Conservation (phyloP, 2,888 invertebrate genomes). For the Dynastes tityus region DNA sequence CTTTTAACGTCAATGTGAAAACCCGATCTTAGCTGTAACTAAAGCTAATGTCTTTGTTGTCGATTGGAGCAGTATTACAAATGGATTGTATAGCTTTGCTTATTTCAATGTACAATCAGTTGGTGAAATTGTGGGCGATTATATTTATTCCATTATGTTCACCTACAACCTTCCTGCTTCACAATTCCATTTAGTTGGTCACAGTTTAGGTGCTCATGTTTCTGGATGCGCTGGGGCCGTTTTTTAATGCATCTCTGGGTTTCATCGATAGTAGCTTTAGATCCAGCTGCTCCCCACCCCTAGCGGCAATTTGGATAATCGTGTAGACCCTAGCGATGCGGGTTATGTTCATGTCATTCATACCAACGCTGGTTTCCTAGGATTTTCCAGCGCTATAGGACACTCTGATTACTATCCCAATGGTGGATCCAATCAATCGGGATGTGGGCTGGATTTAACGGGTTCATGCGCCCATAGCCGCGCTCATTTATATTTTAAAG, state of each 20-base stretch:
- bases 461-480: conserved; percentile 70
- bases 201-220: conserved; percentile 51
- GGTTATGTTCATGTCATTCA: conserved; percentile 88
- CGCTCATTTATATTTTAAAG: conserved; percentile 69
- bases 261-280: conserved; percentile 61
- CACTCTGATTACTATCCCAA: conserved; percentile 55
- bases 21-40: conserved; percentile 55
- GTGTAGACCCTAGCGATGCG: conserved; percentile 85
- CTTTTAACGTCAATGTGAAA: conserved; percentile 56
- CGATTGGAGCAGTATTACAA: conserved; percentile 62
- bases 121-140: conserved; percentile 60
- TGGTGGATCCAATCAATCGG: conserved; percentile 65
- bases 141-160: conserved; percentile 58
- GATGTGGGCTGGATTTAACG: conserved; percentile 63
- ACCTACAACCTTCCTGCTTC: conserved; percentile 55
- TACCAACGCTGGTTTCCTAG: conserved; percentile 75
- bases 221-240: conserved; percentile 69
- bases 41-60: conserved; percentile 66
- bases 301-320: conserved; percentile 77
- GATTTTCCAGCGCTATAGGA: conserved; percentile 45
- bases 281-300: conserved; percentile 64
- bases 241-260: conserved; percentile 57
- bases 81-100: conserved; percentile 56
- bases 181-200: conserved; percentile 57
- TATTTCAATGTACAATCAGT: conserved; percentile 57